Percentiles rank a stretch among this genome's conserved stretches.
Conservation (phyloP, 2,797 vertebrate species). For the Megaceryle alcyon region DNA sequence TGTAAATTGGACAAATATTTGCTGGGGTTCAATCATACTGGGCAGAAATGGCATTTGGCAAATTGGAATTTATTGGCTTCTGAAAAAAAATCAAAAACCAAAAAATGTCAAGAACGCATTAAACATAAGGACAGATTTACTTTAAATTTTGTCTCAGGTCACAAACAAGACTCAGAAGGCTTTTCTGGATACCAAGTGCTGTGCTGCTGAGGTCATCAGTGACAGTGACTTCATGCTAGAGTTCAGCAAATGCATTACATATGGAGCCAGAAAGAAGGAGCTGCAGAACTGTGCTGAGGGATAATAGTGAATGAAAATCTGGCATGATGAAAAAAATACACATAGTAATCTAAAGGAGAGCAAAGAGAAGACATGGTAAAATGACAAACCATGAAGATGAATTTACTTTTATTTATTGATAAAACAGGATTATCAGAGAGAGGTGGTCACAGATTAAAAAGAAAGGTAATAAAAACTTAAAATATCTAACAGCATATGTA, state of each 20-base stretch:
- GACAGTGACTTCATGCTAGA: not conserved
- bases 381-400: not conserved
- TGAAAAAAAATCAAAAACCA: not conserved
- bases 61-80: not conserved
- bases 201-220: not conserved
- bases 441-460: not conserved
- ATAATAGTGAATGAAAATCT: not conserved
- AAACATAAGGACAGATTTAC: not conserved
- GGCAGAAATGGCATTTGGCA: not conserved
- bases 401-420: not conserved
- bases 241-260: not conserved
- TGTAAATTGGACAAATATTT: constrained; percentile 23
- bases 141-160: not conserved
- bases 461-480: not conserved
- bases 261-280: not conserved
- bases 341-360: not conserved
- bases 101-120: not conserved
- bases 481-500: not conserved
- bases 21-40: not conserved
- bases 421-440: not conserved
- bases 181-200: not conserved
- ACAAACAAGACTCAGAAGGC: not conserved
- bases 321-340: not conserved
- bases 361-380: not conserved
- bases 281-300: not conserved